Evolutionary conservation across 2,888 invertebrate species (phyloP).

Genomic region (Synanthedon tipuliformis): DNA sequence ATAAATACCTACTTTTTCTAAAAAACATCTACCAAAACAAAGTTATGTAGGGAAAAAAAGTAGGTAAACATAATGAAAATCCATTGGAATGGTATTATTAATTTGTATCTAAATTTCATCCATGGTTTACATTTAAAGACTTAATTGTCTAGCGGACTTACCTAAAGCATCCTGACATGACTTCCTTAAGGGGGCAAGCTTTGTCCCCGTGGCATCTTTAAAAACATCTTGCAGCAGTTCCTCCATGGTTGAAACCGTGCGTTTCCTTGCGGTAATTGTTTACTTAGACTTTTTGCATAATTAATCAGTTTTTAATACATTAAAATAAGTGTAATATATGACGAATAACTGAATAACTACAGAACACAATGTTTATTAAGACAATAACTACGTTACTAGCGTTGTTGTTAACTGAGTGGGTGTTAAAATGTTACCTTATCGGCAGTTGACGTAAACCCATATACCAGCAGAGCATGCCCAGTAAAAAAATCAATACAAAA

Average conservation of each 20-base stretch:
- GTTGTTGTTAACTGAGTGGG: slow-evolving; percentile 27
- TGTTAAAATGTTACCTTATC: slow-evolving; percentile 34
- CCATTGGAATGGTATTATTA: background rate
- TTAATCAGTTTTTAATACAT: no score
- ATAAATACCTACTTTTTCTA: no score
- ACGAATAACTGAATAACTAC: background rate
- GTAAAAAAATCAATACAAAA: slow-evolving; percentile 52
- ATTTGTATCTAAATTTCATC: background rate
- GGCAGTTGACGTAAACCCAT: slow-evolving; percentile 28
- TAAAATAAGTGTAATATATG: no score
- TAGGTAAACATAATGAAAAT: no score
- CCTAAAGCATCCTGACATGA: slow-evolving; percentile 90
- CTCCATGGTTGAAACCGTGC: slow-evolving; percentile 74
- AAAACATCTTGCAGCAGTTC: slow-evolving; percentile 86
- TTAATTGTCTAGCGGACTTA: slow-evolving; percentile 40
- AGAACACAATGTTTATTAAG: background rate
- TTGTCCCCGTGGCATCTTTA: slow-evolving; percentile 86
- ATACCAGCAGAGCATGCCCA: slow-evolving; percentile 50
- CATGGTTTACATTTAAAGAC: no score
- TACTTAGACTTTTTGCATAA: no score
- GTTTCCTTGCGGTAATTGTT: no score
- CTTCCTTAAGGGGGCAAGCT: slow-evolving; percentile 79
- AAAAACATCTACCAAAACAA: no score
- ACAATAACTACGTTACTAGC: background rate
- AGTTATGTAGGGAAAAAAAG: no score